Evolutionary conservation across 1,140 invertebrate genomes (phyloP), one percentile per base, ranked within the genome.

Genomic region (Polypedilum vanderplanki): DNA sequence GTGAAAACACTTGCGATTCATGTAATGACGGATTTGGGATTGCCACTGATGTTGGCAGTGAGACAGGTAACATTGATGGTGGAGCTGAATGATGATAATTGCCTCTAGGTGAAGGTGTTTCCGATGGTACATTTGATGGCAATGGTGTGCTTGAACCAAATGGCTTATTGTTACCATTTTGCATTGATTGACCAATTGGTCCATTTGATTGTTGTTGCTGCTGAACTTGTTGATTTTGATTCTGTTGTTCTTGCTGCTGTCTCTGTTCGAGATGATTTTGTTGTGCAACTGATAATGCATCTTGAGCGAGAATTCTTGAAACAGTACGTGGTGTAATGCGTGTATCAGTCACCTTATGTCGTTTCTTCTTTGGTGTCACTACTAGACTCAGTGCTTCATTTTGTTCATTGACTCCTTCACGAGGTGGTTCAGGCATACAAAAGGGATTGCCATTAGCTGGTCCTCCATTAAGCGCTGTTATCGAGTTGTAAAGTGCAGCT

Each of bases 341-440:
- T 64, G 96, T 97, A 82, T 98, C 96, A 15, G 96, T 98, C 75
- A 98, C 93, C 90, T 98, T 98, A 81, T 98, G 96, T 18, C 96
- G 87, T 85, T 97, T 98, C 85, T 96, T 96, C 84, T 97, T 97
- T 0, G 94, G 93, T 24, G 93, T 92, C 76, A 98, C 94, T 24
- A 98, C 94, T 77, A 98, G 87, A 79, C 94, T 94, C 10, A 98
- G 87, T 0, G 96, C 93, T 83, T 98, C 96, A 80, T 95, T 96
- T 83, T 98, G 95, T 83, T 97, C 95, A 2, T 91, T 89, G 76
- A 89, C 46, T 84, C 83, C 76, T 78, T 80, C 80, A 67, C 81
- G 79, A 80, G 85, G 82, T 81, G 78, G 77, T 81, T 86, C 84
- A 12, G 84, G 79, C 79, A 87, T 85, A 81, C 88, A 90, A 78